phyloP scores from a whole-genome alignment of 2,888 invertebrate species.

The Xanthorhoe designata region DNA sequence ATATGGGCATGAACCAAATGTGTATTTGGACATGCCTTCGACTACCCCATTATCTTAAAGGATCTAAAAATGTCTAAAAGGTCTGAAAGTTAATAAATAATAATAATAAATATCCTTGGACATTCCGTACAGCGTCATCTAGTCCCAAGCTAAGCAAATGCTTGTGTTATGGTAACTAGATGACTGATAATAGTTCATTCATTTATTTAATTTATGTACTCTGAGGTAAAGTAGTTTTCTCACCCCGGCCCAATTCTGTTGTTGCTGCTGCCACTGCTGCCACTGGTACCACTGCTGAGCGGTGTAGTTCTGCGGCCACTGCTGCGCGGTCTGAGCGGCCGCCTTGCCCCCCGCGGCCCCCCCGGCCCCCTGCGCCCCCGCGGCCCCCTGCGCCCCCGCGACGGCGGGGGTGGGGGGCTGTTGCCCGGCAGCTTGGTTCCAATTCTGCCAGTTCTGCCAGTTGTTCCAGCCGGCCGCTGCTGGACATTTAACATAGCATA shows the following conservation, averaged over 20 bases:
- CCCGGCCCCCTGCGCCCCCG: constrained; percentile 53
- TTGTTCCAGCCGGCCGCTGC: constrained; percentile 58
- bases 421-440: constrained; percentile 28
- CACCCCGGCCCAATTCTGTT: constrained; percentile 73
- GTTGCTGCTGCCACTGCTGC: constrained; percentile 82
- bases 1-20: too few species aligned
- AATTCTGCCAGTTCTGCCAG: constrained; percentile 60
- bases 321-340: constrained; percentile 32
- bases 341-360: constrained; percentile 42
- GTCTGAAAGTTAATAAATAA: too few species aligned
- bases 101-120: too few species aligned
- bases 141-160: too few species aligned
- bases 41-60: too few species aligned
- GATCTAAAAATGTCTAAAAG: too few species aligned
- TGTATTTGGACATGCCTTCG: too few species aligned
- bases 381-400: constrained; percentile 44
- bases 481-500: background rate
- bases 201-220: too few species aligned
- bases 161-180: too few species aligned
- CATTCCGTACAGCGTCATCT: too few species aligned
- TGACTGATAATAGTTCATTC: too few species aligned
- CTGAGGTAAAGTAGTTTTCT: constrained; percentile 24
- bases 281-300: constrained; percentile 82
- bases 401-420: constrained; percentile 34
- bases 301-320: constrained; percentile 70